Base-by-base conservation (phyloP, 2,888 invertebrate species). In the Philhelius pedissequus region DNA sequence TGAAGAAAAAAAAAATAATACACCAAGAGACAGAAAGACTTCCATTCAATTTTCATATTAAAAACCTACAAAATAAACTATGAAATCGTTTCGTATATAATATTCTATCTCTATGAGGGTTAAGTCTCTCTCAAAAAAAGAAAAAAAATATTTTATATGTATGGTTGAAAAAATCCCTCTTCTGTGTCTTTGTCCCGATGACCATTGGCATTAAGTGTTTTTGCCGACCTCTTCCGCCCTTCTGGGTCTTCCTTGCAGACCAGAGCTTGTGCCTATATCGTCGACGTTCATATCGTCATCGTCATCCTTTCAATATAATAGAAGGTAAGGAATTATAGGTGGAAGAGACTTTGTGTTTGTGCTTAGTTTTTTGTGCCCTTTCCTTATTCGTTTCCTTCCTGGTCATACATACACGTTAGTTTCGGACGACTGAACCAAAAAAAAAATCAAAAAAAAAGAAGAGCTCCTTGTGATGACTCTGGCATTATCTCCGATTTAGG, bases 11-110 rank as follows among this genome's bases (percentile, higher is more conserved):
- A 48, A 45, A 45, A 45, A 11, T 20, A 5, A 4, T 1, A 43
- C 4, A 15, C 1, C 1, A 2, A 15, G 9, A n/a, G 1, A 45
- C 1, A 62, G 35, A 54, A 54, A 27, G 62, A 68, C 40, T 66
- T 64, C 52, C 73, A 68, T 82, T 73, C 54, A 77, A 77, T 82
- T 82, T 68, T 77, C 71, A 82, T 82, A 77, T 82, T 82, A 82
- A 82, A 82, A 82, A 82, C 38, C 82, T 62, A 77, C 82, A 77
- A 82, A 77, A 77, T 82, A 77, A 77, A 82, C 77, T 73, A 62
- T 45, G 81, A 71, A 71, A 71, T 82, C 76, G 71, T 35, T 45
- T 52, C 66, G 70, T 70, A 75, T 70, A 75, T 80, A 52, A 52
- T 52, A 56, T 48, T 27, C n/a, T 30, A 22, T 62, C 43, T 43